phyloP scores from a whole-genome alignment of 2,888 invertebrate species.

The Thereva unica region DNA sequence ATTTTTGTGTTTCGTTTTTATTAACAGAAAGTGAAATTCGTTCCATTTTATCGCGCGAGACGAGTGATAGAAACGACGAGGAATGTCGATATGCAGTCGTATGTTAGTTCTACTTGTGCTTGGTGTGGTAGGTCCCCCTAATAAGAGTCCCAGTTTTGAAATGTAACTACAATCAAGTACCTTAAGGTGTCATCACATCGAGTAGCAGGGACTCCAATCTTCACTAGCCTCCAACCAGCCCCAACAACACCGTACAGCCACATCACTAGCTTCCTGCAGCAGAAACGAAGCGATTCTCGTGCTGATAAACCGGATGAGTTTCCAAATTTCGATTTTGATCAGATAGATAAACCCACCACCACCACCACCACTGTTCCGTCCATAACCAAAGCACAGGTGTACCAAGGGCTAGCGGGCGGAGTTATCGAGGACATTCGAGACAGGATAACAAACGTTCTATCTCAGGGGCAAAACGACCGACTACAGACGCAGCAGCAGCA shows the following conservation, averaged over 20 bases:
- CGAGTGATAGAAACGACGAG: too few relatives aligned
- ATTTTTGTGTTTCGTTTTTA: too few relatives aligned
- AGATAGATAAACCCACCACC: background rate
- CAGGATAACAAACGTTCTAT: slow-evolving; percentile 27
- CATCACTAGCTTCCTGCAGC: slow-evolving; percentile 42
- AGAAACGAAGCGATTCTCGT: slow-evolving; percentile 40
- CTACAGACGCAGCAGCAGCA: background rate
- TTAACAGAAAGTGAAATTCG: too few relatives aligned
- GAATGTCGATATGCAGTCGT: background rate
- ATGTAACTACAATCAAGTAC: background rate
- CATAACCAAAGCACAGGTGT: slow-evolving; percentile 30
- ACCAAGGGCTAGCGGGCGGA: slow-evolving; percentile 30
- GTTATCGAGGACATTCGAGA: slow-evolving; percentile 32
- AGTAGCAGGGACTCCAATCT: background rate
- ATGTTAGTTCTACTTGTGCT: background rate
- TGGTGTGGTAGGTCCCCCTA: slow-evolving; percentile 8
- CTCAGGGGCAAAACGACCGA: background rate
- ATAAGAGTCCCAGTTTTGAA: too few relatives aligned
- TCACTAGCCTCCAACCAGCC: slow-evolving; percentile 1
- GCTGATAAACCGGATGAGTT: slow-evolving; percentile 40
- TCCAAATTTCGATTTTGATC: slow-evolving; percentile 28
- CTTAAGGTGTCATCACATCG: background rate
- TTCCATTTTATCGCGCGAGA: too few relatives aligned
- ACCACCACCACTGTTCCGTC: slow-evolving; percentile 36
- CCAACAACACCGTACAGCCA: slow-evolving; percentile 41